phyloP scores from a whole-genome alignment of 2,113 vertebrate species.

The Sturnira hondurensis region DNA sequence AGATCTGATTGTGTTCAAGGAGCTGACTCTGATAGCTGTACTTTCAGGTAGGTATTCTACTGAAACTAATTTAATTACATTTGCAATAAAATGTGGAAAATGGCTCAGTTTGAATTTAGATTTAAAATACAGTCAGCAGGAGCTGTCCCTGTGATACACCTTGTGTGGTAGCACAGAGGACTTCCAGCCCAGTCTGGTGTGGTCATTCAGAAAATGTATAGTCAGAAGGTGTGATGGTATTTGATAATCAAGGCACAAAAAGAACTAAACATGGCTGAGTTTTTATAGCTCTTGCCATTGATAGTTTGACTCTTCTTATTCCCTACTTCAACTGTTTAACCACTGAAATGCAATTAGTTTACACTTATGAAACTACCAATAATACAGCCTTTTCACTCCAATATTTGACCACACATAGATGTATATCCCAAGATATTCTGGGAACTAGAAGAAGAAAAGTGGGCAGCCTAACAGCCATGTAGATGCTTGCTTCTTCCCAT shows the following conservation, averaged over 20 bases:
- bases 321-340: background rate
- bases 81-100: background rate
- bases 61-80: background rate
- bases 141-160: background rate
- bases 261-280: background rate
- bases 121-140: constrained; percentile 10
- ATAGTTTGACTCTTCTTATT: background rate
- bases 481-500: background rate
- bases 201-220: background rate
- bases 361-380: background rate
- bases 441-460: background rate
- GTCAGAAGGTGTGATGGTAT: background rate
- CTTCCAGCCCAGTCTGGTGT: background rate
- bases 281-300: background rate
- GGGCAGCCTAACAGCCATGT: background rate
- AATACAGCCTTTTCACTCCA: background rate
- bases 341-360: background rate
- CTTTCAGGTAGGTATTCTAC: background rate
- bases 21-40: background rate
- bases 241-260: background rate
- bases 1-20: background rate
- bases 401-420: background rate
- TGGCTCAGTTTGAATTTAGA: background rate
- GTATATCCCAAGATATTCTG: background rate
- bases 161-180: background rate